Conservation (phyloP, 2,113 vertebrate species). For the Tor tambroides region DNA sequence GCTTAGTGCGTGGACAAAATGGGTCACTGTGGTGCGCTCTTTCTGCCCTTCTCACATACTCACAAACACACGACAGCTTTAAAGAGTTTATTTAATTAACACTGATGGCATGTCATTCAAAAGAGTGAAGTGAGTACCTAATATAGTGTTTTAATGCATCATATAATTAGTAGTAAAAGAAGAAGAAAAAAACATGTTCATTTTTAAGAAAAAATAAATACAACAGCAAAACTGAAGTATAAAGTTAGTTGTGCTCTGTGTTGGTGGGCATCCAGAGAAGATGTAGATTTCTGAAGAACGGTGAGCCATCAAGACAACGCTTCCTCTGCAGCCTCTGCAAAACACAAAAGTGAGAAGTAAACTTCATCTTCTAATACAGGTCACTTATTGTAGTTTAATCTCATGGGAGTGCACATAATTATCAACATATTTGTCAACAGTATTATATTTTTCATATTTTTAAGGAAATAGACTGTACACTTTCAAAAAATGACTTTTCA, state of each 20-base stretch:
- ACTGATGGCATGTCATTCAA: not conserved
- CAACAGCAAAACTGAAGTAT: not conserved
- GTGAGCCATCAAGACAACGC: conserved; percentile 57
- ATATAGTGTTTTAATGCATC: not conserved
- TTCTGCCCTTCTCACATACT: not conserved
- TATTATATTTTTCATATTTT: not conserved
- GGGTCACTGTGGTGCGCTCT: not conserved
- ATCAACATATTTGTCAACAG: not conserved
- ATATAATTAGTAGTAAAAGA: not conserved
- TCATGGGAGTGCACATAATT: not conserved
- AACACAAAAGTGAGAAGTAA: conserved; percentile 34
- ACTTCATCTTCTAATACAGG: not conserved
- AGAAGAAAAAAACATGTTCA: not conserved
- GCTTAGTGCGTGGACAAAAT: not conserved
- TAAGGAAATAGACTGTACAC: not conserved
- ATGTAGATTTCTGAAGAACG: not conserved
- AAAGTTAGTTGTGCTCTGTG: not conserved
- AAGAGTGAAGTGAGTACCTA: not conserved
- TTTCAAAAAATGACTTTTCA: too few relatives aligned
- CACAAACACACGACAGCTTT: not conserved
- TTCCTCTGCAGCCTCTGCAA: conserved; percentile 74
- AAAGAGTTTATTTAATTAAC: conserved; percentile 4
- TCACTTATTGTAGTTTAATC: not conserved
- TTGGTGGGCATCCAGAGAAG: not conserved
- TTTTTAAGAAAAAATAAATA: conserved; percentile 13